These are phyloP conservation scores for Etheostoma perlongum DNA, from an alignment of 2,797 vertebrate genomes.

Conservation along the genomic window DNA sequence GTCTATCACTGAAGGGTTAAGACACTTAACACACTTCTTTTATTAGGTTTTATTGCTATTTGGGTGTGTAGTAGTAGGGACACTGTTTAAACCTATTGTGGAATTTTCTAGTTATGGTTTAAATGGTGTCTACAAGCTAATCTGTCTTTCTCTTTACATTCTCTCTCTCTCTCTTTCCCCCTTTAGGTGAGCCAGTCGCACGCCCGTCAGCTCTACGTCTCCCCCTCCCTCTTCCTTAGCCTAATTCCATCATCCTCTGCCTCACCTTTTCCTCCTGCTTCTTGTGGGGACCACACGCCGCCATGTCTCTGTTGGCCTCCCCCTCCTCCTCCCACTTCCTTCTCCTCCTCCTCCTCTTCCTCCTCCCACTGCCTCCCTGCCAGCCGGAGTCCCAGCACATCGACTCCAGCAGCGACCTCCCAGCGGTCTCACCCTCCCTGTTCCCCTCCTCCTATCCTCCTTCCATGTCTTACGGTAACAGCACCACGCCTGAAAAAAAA, in stretches of 20 bases:
- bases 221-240: conserved; percentile 31
- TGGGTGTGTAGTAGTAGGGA: too few species aligned
- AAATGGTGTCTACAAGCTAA: neutral
- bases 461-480: conserved; percentile 38
- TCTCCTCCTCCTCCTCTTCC: conserved; percentile 59
- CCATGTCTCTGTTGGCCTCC: conserved; percentile 59
- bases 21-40: too few species aligned
- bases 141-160: neutral
- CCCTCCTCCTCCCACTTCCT: conserved; percentile 32
- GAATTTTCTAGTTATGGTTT: neutral
- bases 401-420: conserved; percentile 16
- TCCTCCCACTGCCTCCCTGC: conserved; percentile 62
- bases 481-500: fast-evolving
- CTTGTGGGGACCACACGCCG: neutral
- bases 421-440: conserved; percentile 42
- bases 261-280: neutral
- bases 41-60: too few species aligned
- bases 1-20: too few species aligned
- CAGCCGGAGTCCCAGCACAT: conserved; percentile 70
- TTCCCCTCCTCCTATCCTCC: conserved; percentile 50
- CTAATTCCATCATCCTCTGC: conserved; percentile 25
- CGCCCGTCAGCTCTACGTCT: conserved; percentile 55
- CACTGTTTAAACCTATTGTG: too few species aligned
- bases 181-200: conserved; percentile 69
- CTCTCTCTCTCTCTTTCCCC: neutral